These are phyloP conservation scores for Bujurquina vittata DNA, from an alignment of 2,113 vertebrate species.

Conservation along the genomic window DNA sequence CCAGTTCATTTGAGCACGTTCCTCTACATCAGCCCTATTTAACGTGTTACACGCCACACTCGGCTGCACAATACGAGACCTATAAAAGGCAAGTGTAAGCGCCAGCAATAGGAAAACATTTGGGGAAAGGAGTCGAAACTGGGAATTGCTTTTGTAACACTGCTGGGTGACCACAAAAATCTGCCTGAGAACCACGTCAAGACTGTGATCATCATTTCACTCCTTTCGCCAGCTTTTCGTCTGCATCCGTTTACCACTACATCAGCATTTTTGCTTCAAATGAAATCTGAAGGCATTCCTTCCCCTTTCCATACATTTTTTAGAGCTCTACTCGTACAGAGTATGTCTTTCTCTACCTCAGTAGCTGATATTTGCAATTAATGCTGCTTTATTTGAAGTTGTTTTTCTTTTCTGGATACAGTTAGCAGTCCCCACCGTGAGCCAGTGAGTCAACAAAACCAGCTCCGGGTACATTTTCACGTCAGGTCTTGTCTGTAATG, in stretches of 20 bases:
- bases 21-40: constrained; percentile 45
- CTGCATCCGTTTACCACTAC: constrained; percentile 73
- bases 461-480: not conserved
- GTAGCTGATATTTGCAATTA: constrained; percentile 73
- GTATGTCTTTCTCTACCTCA: constrained; percentile 49
- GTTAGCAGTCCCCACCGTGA: not conserved
- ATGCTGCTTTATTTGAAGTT: not conserved
- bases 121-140: constrained; percentile 60
- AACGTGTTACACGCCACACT: constrained; percentile 21
- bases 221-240: constrained; percentile 65
- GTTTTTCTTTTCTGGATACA: not conserved
- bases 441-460: not conserved
- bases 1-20: constrained; percentile 25
- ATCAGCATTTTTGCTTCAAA: constrained; percentile 74
- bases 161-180: constrained; percentile 78
- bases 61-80: constrained; percentile 47
- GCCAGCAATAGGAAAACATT: constrained; percentile 70
- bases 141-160: constrained; percentile 69
- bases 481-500: not conserved
- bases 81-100: constrained; percentile 63
- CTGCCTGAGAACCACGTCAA: constrained; percentile 74
- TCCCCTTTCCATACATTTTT: constrained; percentile 80
- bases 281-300: constrained; percentile 89
- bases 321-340: constrained; percentile 83
- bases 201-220: constrained; percentile 73